phyloP scores from a whole-genome alignment of 2,113 vertebrate genomes.

The Alethe diademata region DNA sequence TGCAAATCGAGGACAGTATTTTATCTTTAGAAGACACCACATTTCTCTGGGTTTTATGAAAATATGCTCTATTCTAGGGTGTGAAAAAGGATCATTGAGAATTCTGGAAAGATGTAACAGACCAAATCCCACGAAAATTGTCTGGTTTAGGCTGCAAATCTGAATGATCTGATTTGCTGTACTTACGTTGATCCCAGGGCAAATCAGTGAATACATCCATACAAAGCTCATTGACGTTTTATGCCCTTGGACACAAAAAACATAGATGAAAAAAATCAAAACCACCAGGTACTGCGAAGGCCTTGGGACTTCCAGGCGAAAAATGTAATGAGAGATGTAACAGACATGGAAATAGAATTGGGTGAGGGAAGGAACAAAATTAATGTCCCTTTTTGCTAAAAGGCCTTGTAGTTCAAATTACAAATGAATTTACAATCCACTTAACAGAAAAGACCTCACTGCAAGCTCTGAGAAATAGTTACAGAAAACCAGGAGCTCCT shows the following conservation, averaged over 20 bases:
- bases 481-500: conserved; percentile 42
- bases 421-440: conserved; percentile 30
- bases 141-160: conserved; percentile 34
- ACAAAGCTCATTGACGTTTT: conserved; percentile 35
- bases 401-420: not conserved
- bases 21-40: conserved; percentile 65
- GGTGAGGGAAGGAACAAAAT: not conserved
- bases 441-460: not conserved
- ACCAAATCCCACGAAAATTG: conserved; percentile 37
- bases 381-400: not conserved
- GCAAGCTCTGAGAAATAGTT: conserved; percentile 12
- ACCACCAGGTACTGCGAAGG: not conserved
- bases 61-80: conserved; percentile 5
- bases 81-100: conserved; percentile 55
- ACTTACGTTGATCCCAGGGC: not conserved
- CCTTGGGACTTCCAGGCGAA: not conserved
- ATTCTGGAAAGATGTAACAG: conserved; percentile 38
- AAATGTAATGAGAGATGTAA: not conserved
- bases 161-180: conserved; percentile 42
- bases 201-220: conserved; percentile 48
- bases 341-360: not conserved
- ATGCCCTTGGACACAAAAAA: not conserved
- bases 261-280: not conserved
- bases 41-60: conserved; percentile 50
- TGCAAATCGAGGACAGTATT: conserved; percentile 62